Evolutionary conservation across 2,888 invertebrate genomes (phyloP).

Genomic region (Cheilosia soror): DNA sequence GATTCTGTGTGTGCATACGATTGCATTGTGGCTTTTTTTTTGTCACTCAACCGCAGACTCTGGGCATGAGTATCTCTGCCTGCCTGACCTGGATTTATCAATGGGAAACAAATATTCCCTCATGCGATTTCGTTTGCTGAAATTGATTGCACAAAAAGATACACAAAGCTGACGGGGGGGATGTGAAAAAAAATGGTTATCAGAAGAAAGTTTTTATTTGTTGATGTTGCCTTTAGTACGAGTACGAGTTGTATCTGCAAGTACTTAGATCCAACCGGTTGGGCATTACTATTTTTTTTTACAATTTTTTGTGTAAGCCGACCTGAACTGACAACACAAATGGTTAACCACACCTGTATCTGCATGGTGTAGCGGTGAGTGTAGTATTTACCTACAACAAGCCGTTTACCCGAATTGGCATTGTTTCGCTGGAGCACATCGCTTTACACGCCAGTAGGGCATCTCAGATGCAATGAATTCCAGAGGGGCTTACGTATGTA

Average conservation of each 20-base stretch:
- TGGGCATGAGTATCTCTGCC: neutral
- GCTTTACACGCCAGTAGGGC: slow-evolving; percentile 39
- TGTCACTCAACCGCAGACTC: slow-evolving; percentile 21
- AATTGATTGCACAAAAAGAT: slow-evolving; percentile 46
- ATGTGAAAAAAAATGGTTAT: slow-evolving; percentile 5
- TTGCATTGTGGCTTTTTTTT: slow-evolving; percentile 27
- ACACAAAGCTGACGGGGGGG: neutral
- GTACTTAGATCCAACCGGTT: slow-evolving; percentile 52
- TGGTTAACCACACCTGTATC: slow-evolving; percentile 52
- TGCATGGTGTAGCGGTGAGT: slow-evolving; percentile 20
- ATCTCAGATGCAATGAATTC: slow-evolving; percentile 45
- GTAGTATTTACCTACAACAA: neutral
- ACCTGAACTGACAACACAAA: slow-evolving; percentile 28
- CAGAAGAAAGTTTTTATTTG: slow-evolving; percentile 45
- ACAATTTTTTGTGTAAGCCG: slow-evolving; percentile 18
- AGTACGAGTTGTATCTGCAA: slow-evolving; percentile 1
- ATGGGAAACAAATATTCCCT: slow-evolving; percentile 45
- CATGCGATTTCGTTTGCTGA: slow-evolving; percentile 28
- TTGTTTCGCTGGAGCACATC: slow-evolving; percentile 24
- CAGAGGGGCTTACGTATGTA: slow-evolving; percentile 14
- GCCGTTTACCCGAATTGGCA: slow-evolving; percentile 29
- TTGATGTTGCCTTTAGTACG: neutral
- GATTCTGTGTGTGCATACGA: slow-evolving; percentile 2
- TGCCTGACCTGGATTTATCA: slow-evolving; percentile 58
- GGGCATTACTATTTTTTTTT: slow-evolving; percentile 3